Base-by-base conservation (phyloP, 2,888 invertebrate genomes). In the Hyalella azteca region DNA sequence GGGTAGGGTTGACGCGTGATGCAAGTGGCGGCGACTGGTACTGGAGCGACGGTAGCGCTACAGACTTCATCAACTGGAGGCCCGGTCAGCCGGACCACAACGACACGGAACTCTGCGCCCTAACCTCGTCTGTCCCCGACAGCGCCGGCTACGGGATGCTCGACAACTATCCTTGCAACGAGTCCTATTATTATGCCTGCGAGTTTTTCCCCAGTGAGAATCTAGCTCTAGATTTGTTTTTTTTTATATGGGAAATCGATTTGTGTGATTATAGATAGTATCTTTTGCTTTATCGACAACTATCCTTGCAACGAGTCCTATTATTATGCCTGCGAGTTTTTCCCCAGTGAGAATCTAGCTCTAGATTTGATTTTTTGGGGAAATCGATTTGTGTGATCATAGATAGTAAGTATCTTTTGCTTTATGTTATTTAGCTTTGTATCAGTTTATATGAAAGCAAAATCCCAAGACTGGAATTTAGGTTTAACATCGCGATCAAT, bases 181-280 rank as follows among this genome's bases (percentile, higher is more conserved):
- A 73, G 3, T 73, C 73, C 9, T 36, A 73, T 40, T 1, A 39
- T 26, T 73, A 32, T 40, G 36, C 36, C 19, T 73, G 73, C 73
- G 73, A 73, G 41, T 73, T n/a, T 26, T 73, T 73, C 41, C 73
- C 73, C 15, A 73, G 73, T 73, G 36, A 40, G 73, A 19, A n/a
- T n/a, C n/a, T n/a, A n/a, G n/a, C n/a, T n/a, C n/a, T n/a, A n/a
- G n/a, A n/a, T n/a, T n/a, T n/a, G n/a, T n/a, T n/a, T n/a, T n/a
- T n/a, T n/a, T n/a, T n/a, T n/a, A n/a, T n/a, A n/a, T n/a, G n/a
- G n/a, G n/a, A n/a, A n/a, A n/a, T n/a, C n/a, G n/a, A n/a, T n/a
- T n/a, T n/a, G n/a, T n/a, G n/a, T n/a, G n/a, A n/a, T n/a, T n/a
- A n/a, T n/a, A n/a, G n/a, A n/a, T n/a, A n/a, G n/a, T n/a, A n/a